phyloP scores from a whole-genome alignment of 2,797 vertebrate species.

The Chrysolophus pictus region DNA sequence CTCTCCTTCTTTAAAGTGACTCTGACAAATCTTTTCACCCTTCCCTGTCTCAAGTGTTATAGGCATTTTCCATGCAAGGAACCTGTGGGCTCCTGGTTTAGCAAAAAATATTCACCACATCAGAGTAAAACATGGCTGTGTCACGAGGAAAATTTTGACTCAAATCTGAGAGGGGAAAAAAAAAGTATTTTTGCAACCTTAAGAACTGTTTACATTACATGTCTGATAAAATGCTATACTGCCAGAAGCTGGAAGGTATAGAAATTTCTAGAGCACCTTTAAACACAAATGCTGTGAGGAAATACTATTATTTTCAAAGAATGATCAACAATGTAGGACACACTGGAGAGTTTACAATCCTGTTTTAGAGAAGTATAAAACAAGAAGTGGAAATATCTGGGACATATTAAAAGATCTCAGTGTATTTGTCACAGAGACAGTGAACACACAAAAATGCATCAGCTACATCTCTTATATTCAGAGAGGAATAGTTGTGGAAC shows the following conservation, averaged over 20 bases:
- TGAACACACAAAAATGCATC: background rate
- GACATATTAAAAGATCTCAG: background rate
- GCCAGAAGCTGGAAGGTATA: background rate
- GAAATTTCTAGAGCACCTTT: background rate
- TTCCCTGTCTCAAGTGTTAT: background rate
- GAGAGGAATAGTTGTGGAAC: background rate
- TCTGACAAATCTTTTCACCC: background rate
- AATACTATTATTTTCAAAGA: background rate
- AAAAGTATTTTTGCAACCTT: background rate
- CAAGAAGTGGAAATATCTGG: background rate
- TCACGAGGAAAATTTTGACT: background rate
- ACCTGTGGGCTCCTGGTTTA: background rate
- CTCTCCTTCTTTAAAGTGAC: background rate
- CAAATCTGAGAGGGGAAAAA: background rate
- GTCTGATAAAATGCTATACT: background rate
- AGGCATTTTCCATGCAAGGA: background rate
- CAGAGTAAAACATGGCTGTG: background rate
- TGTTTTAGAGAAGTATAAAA: background rate
- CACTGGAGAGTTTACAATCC: background rate
- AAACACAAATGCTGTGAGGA: background rate
- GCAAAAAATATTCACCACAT: background rate
- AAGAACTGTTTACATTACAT: background rate
- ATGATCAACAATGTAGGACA: background rate
- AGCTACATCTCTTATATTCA: background rate
- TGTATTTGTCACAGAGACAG: background rate